Base-by-base conservation (phyloP, 1,140 invertebrate genomes). In the Potamilus streckersoni region DNA sequence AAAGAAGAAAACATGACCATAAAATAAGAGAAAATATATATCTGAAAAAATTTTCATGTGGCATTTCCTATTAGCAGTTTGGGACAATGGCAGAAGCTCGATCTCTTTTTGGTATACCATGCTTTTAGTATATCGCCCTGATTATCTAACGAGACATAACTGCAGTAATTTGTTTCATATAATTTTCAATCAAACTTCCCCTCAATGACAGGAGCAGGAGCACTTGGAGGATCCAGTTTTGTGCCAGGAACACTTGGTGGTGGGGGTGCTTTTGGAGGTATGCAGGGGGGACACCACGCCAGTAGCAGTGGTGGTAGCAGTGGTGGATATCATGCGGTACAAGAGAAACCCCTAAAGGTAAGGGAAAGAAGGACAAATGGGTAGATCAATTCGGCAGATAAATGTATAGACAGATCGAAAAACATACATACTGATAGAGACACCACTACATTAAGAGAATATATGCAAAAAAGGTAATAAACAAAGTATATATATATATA, bases 231-330 rank as follows among this genome's bases (percentile, higher is more conserved):
- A 8, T 63, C 65, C 3, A 72, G 66, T 49, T 82, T 82, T 66
- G 62, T 66, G 19, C 81, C 81, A 0, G 81, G 81, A 31, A 71
- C 74, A 0, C 55, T 82, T 23, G 77, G 76, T 49, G 81, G 79
- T 0, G 78, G 78, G 2, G 75, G 78, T 66, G 31, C 70, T n/a
- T 78, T 76, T 31, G 76, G 76, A 16, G 20, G 38, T 4, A 65
- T 70, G 49, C 73, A 78, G 67, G 76, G 77, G 58, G 2, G 49
- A 15, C 19, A 31, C 1, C 0, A 38, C 56, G 56, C 19, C 17
- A 38, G 69, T 71, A 71, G 20, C 6, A 20, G 16, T 3, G 12
- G 31, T 38, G 20, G 38, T 67, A 55, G 19, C 27, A 69, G 64
- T 57, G 55, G 60, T 17, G 74, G 59, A 12, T 69, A 69, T 56